Percentiles rank a stretch among this genome's conserved stretches.
These are phyloP conservation scores for Toxotes chatareus DNA, from an alignment of 2,113 vertebrate species.

Conservation along the genomic window DNA sequence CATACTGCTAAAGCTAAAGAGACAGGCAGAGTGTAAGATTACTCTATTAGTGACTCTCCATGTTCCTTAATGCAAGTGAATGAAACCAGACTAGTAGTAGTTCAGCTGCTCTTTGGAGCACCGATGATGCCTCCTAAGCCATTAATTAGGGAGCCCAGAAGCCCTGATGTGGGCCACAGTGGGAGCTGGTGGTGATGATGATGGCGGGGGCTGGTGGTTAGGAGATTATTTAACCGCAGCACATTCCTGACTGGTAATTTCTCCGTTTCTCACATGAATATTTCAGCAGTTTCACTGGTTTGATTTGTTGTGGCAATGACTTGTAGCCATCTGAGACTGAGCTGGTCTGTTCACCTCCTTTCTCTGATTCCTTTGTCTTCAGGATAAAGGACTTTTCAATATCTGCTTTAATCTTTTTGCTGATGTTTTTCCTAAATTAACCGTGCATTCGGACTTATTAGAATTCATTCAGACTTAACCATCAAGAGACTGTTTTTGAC, in stretches of 20 bases:
- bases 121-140: neutral
- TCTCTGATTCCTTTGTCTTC: neutral
- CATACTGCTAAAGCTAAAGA: slow-evolving; percentile 28
- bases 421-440: neutral
- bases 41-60: slow-evolving; percentile 18
- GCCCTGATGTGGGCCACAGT: neutral
- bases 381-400: neutral
- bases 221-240: neutral
- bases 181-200: neutral
- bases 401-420: slow-evolving; percentile 13
- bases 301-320: neutral
- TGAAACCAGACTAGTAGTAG: neutral
- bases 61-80: slow-evolving; percentile 13
- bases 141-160: neutral
- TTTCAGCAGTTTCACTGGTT: neutral
- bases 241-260: neutral
- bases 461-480: slow-evolving; percentile 7
- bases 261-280: neutral
- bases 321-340: neutral
- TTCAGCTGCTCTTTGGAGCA: neutral
- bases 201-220: neutral
- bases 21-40: slow-evolving; percentile 18
- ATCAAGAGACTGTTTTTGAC: neutral
- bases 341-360: neutral
- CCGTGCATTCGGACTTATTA: neutral